phyloP scores from a whole-genome alignment of 2,797 vertebrate species.

The Ibycter americanus region DNA sequence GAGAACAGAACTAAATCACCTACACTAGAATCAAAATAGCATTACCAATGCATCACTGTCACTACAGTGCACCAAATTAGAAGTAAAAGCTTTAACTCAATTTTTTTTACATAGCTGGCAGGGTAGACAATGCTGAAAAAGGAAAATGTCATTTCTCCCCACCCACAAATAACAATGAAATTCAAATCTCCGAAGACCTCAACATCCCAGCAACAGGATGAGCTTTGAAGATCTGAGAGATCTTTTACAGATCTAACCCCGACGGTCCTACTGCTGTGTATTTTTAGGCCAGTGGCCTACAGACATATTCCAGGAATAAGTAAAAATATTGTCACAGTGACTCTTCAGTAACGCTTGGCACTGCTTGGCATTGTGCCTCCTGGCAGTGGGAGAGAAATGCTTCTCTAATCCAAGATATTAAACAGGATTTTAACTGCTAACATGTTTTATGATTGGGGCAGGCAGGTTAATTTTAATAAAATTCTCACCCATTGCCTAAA shows the following conservation, averaged over 20 bases:
- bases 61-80: neutral
- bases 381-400: neutral
- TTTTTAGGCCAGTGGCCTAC: slow-evolving; percentile 24
- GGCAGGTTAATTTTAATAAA: neutral
- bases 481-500: neutral
- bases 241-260: neutral
- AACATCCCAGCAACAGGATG: neutral
- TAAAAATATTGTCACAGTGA: neutral
- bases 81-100: neutral
- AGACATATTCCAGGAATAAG: slow-evolving; percentile 34
- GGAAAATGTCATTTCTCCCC: neutral
- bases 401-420: neutral
- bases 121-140: neutral
- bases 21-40: neutral
- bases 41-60: neutral
- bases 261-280: neutral
- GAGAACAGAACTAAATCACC: neutral
- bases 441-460: neutral
- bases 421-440: neutral
- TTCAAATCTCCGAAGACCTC: neutral
- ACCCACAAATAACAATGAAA: neutral
- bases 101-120: neutral
- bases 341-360: slow-evolving; percentile 5
- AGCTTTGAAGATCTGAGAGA: neutral
- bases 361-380: neutral